Evolutionary conservation across 64 coral and sea anemone species (phyloP), one percentile per base, ranked within the genome.

Genomic region (Pocillopora verrucosa): DNA sequence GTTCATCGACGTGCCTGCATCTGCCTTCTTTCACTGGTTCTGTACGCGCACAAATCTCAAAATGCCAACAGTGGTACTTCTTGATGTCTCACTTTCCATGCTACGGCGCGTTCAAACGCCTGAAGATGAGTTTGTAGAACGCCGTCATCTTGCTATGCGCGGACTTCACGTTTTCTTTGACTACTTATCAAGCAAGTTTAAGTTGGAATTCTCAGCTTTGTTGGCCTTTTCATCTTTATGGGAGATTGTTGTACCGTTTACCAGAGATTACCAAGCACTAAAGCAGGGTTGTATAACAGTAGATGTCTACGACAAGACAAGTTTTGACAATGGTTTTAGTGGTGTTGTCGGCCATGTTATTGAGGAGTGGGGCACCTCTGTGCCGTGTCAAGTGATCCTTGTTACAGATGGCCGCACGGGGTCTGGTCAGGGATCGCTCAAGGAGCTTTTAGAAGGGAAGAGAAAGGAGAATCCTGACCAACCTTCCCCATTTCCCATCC

Each of bases 211-310:
- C 45, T 95, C 94, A 0, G 97, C 97, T 25, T 87, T 99, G 51
- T 84, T 99, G 56, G 97, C 97, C 35, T 99, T 99, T 82, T 99
- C 97, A 11, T 99, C 94, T 15, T 90, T 99, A 5, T 99, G 97
- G 97, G 97, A 99, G 79, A 95, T 99, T 19, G 97, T 93, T 24
- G 94, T 99, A 1, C 97, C 90, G 13, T 99, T 99, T 57, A 99
- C 97, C 7, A 83, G 97, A 63, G 97, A 99, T 79, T 99, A 99
- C 20, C 91, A 99, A 57, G 17, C 90, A 10, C 72, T 99, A 2
- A 99, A 99, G 76, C 94, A 99, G 79, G 97, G 97, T 12, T 99
- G 94, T 59, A 91, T 99, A 92, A 93, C 94, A 73, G 97, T 99
- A 2, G 97, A 95, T 35, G 91, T 90, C 0, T 99, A 99, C 75